Percentiles rank a stretch among this genome's conserved stretches.
Conservation (phyloP, 2,797 vertebrate genomes). For the Premnoplex brunnescens region DNA sequence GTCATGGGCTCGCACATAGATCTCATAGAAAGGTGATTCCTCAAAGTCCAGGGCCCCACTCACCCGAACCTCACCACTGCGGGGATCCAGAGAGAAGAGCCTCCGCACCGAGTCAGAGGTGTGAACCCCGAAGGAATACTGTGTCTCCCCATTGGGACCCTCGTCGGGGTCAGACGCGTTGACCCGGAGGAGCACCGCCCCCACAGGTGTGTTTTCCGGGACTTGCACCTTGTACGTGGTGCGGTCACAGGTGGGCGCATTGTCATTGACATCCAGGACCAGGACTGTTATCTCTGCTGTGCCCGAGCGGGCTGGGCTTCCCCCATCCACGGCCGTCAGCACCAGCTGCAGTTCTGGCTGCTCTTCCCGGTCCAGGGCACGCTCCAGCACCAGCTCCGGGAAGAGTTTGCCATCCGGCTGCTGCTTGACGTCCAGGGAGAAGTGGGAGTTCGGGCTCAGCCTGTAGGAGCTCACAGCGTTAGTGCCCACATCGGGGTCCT, state of each 20-base stretch:
- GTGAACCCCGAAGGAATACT: conserved; percentile 90
- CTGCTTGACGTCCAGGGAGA: conserved; percentile 87
- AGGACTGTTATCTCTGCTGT: conserved; percentile 85
- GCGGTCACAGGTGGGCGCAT: conserved; percentile 87
- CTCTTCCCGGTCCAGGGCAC: conserved; percentile 87
- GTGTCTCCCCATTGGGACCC: conserved; percentile 86
- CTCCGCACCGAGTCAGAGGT: conserved; percentile 81
- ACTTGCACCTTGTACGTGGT: conserved; percentile 83
- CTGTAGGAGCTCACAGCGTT: conserved; percentile 90
- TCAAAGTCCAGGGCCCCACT: conserved; percentile 89
- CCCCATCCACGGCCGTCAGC: conserved; percentile 90
- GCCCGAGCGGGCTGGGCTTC: conserved; percentile 87
- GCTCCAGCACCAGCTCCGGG: conserved; percentile 91
- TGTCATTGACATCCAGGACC: conserved; percentile 93
- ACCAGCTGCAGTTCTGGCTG: conserved; percentile 85
- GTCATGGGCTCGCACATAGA: conserved; percentile 89
- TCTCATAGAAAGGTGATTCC: conserved; percentile 83
- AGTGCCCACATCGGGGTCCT: conserved; percentile 92
- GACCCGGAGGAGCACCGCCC: conserved; percentile 86
- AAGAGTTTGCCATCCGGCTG: conserved; percentile 90
- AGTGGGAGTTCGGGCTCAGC: conserved; percentile 84
- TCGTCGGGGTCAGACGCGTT: conserved; percentile 92
- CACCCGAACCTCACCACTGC: conserved; percentile 86
- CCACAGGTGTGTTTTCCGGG: conserved; percentile 85
- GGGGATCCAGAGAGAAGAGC: conserved; percentile 86